Conservation (phyloP, 1,140 invertebrate genomes). For the Odontomachus brunneus region DNA sequence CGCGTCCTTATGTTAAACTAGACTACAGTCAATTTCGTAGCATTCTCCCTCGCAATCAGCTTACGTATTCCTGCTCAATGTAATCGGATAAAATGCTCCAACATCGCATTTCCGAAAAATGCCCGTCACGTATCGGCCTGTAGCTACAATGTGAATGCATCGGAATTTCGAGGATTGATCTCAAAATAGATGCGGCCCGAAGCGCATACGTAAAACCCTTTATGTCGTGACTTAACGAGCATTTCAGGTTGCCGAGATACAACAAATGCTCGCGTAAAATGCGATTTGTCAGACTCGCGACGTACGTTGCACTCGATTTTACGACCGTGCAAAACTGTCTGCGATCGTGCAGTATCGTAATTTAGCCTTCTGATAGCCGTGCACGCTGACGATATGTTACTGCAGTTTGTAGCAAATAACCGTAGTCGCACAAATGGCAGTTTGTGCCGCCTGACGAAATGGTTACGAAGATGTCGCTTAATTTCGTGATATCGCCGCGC, state of each 20-base stretch:
- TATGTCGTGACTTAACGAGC: constrained; percentile 42
- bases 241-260: constrained; percentile 19
- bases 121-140: constrained; percentile 19
- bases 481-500: neutral
- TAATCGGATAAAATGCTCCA: constrained; percentile 46
- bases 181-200: constrained; percentile 42
- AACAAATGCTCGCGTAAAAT: constrained; percentile 2
- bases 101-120: constrained; percentile 45
- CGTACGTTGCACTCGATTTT: neutral
- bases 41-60: constrained; percentile 41
- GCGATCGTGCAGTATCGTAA: neutral
- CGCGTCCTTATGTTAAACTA: constrained; percentile 14
- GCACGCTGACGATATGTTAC: neutral
- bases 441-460: no score
- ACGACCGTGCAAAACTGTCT: neutral
- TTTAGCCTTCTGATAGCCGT: neutral
- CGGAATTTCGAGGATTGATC: constrained; percentile 52
- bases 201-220: constrained; percentile 51
- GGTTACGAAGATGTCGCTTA: neutral
- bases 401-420: neutral
- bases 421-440: neutral
- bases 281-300: neutral
- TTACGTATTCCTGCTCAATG: constrained; percentile 45
- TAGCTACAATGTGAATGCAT: constrained; percentile 47
- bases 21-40: constrained; percentile 28